Conservation (phyloP, 2,888 invertebrate genomes). For the Branchellion lobata region DNA sequence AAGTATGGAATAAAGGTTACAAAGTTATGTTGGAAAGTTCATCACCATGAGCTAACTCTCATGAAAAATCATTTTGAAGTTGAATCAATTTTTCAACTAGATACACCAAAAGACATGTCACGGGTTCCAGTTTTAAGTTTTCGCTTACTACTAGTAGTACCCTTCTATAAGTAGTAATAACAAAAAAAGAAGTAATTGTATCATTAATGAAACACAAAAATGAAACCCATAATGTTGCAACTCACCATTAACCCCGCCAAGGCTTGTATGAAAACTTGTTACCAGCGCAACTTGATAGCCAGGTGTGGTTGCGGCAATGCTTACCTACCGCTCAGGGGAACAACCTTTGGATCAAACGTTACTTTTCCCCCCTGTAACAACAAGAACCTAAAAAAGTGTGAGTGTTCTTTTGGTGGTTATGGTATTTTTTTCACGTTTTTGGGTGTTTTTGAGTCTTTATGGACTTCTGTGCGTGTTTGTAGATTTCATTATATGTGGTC, state of each 20-base stretch:
- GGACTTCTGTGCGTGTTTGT: no score
- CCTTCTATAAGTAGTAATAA: no score
- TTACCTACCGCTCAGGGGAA: neutral
- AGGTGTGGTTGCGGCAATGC: conserved; percentile 31
- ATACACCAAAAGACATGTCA: no score
- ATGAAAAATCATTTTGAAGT: neutral
- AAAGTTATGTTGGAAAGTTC: neutral
- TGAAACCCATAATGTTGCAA: no score
- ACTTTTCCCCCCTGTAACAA: neutral
- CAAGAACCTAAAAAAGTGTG: neutral
- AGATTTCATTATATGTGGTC: neutral
- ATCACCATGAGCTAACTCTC: neutral
- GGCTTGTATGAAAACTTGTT: conserved; percentile 40
- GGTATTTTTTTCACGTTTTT: no score
- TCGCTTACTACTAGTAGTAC: no score
- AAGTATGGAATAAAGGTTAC: conserved; percentile 35
- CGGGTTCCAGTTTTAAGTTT: no score
- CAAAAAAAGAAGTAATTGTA: no score
- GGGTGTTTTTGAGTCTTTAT: no score
- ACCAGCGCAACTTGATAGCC: conserved; percentile 18
- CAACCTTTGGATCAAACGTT: neutral
- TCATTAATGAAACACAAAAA: no score
- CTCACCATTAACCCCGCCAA: conserved; percentile 2
- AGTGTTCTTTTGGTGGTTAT: no score
- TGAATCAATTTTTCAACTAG: neutral